phyloP scores from a whole-genome alignment of 1,140 invertebrate species.

The Psix sp. region DNA sequence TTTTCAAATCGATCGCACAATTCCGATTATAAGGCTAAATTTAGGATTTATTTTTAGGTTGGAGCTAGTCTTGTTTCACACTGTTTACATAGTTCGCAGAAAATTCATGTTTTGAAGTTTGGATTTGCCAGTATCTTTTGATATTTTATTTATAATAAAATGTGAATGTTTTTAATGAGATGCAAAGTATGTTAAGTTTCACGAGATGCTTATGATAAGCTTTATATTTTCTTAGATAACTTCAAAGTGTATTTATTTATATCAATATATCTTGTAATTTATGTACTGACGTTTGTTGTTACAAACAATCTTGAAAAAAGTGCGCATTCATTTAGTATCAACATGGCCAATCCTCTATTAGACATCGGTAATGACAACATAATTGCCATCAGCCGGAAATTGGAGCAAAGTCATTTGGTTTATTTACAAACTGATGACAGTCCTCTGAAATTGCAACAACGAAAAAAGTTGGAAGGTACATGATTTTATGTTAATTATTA shows the following conservation, averaged over 20 bases:
- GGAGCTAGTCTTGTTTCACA: constrained; percentile 65
- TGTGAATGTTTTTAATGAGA: too few species aligned
- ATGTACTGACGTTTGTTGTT: not conserved
- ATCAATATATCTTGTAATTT: too few species aligned
- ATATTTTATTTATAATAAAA: too few species aligned
- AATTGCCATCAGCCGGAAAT: constrained; percentile 81
- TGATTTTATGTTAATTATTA: not conserved
- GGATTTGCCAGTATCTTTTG: constrained; percentile 59
- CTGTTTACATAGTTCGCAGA: constrained; percentile 6
- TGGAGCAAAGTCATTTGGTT: constrained; percentile 83
- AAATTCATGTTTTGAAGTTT: constrained; percentile 57
- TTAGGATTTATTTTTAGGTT: constrained; percentile 74
- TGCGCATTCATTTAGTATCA: constrained; percentile 18
- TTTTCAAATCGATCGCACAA: too few species aligned
- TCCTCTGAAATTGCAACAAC: constrained; percentile 83
- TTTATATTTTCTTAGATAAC: constrained; percentile 8
- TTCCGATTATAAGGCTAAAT: constrained; percentile 17
- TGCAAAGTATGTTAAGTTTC: too few species aligned
- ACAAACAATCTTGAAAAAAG: not conserved
- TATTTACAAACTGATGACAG: constrained; percentile 88
- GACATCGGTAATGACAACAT: constrained; percentile 75
- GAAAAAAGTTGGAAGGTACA: constrained; percentile 85
- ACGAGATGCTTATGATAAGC: too few species aligned
- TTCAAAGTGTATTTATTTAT: not conserved
- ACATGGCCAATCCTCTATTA: constrained; percentile 76